phyloP scores from a whole-genome alignment of 2,888 invertebrate genomes.

The Dermolepida albohirtum region DNA sequence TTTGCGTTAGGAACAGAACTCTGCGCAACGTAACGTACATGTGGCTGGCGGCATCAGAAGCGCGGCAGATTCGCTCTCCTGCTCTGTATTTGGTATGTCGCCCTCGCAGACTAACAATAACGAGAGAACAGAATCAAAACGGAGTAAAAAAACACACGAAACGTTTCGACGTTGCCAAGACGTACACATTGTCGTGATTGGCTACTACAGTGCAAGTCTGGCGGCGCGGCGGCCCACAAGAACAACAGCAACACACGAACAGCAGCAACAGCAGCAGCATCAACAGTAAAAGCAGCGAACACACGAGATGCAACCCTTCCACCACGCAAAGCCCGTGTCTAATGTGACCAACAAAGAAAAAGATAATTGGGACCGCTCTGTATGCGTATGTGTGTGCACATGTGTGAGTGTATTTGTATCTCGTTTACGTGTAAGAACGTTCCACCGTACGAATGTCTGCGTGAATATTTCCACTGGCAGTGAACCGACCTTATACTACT shows the following conservation, averaged over 20 bases:
- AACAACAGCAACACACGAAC: conserved; percentile 18
- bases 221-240: conserved; percentile 48
- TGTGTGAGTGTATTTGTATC: background rate
- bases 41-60: conserved; percentile 31
- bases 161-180: conserved; percentile 59
- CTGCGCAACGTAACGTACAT: conserved; percentile 11
- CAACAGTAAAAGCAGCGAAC: conserved; percentile 28
- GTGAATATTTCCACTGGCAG: conserved; percentile 34
- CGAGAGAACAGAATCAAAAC: conserved; percentile 43
- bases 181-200: conserved; percentile 64
- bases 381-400: conserved; percentile 28
- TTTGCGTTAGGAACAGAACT: conserved; percentile 12
- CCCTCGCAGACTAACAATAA: conserved; percentile 48
- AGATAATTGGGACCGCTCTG: conserved; percentile 50
- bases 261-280: conserved; percentile 15
- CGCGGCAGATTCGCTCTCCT: conserved; percentile 31
- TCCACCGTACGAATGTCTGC: conserved; percentile 2
- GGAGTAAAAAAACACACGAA: conserved; percentile 32
- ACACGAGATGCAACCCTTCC: conserved; percentile 43
- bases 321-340: conserved; percentile 45
- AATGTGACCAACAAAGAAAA: conserved; percentile 48
- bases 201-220: conserved; percentile 49
- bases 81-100: conserved; percentile 41
- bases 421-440: background rate
- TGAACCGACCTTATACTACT: conserved; percentile 31